Base-by-base conservation (phyloP, 2,888 invertebrate genomes). In the Fragum fragum region DNA sequence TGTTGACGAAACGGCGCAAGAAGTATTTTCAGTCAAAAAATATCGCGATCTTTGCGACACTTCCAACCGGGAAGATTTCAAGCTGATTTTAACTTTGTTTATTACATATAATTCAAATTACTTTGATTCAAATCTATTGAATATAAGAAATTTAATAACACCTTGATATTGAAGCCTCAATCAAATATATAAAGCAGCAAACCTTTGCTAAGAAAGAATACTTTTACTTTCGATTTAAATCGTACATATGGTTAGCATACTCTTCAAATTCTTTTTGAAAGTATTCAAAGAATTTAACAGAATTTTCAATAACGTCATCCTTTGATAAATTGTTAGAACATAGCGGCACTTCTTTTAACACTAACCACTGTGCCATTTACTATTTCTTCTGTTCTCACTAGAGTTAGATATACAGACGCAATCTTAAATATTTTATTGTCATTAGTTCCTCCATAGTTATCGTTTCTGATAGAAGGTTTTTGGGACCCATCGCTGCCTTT, bases 371-470 rank as follows among this genome's bases (percentile, higher is more conserved):
- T 7, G 5, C 53, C 29, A 36, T 32, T 57, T 36, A 21, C 21
- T 32, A 72, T 36, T 72, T 57, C 23, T 47, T 72, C 72, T 28
- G n/a, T 72, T 57, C 53, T 72, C 18, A 29, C 36, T 3, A 72
- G 14, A 3, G 72, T 72, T 21, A 72, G 29, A 47, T 29, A 29
- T 11, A 72, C 29, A n/a, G 72, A 57, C n/a, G 72, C 57, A 21
- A 72, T 29, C 6, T 21, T 57, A n/a, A 57, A 23, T 57, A 23
- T 57, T 26, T 2, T 57, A 14, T 57, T 26, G 23, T 57, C 57
- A 11, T 57, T n/a, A 9, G 3, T 57, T 57, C 11, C 26, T 6
- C 26, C 57, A 57, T 23, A 23, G 9, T 57, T 57, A 23, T 57
- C 57, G 57, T n/a, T 21, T 7, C n/a, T 52, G 18, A 6, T 57